Conservation (phyloP, 37 sponge, comb jelly and placozoan species). For the Mnemiopsis leidyi region DNA sequence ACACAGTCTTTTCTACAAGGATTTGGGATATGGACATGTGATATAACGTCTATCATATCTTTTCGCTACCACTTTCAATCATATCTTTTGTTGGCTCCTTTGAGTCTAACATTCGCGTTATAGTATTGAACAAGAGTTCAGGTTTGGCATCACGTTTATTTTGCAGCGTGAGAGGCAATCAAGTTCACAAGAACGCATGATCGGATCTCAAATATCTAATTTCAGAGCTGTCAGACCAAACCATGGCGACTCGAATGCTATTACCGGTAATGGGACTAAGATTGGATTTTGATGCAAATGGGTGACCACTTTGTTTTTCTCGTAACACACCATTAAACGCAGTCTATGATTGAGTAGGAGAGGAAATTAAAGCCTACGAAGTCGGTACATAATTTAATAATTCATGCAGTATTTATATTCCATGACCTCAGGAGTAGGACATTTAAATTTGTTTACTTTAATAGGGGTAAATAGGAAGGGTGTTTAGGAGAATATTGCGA, state of each 20-base stretch:
- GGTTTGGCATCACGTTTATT: too few species aligned
- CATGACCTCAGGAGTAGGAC: background rate
- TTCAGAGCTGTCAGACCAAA: background rate
- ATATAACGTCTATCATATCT: too few species aligned
- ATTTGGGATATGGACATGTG: too few species aligned
- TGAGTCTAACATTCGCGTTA: too few species aligned
- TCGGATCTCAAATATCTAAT: background rate
- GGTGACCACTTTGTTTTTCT: background rate
- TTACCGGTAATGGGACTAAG: background rate
- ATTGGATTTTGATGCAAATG: background rate
- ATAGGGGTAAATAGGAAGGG: background rate
- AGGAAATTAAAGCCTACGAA: background rate
- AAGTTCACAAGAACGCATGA: too few species aligned
- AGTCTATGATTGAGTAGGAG: background rate
- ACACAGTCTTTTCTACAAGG: too few species aligned
- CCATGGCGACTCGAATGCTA: background rate
- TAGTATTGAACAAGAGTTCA: too few species aligned
- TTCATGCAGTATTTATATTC: background rate
- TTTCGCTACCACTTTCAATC: too few species aligned
- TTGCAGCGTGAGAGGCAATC: too few species aligned
- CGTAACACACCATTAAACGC: background rate
- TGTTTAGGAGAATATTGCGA: background rate
- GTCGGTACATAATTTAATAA: background rate
- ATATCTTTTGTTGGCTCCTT: too few species aligned
- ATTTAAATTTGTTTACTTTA: background rate